phyloP scores from a whole-genome alignment of 2,113 vertebrate genomes.

The Grantiella picta region DNA sequence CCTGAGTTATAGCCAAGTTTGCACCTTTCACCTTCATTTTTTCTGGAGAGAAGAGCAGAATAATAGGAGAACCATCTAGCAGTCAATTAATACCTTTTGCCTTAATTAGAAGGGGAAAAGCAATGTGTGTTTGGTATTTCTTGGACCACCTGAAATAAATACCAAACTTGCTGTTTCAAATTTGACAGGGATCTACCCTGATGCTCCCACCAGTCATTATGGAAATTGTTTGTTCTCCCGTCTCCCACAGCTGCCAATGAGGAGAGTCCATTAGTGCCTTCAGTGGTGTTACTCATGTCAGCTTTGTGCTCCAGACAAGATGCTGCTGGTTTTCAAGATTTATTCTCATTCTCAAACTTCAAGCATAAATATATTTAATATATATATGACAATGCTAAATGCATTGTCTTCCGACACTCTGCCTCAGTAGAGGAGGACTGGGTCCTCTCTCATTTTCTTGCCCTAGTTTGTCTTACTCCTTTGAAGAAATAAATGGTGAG shows the following conservation, averaged over 20 bases:
- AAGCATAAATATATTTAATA: neutral
- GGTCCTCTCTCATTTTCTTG: neutral
- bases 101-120: neutral
- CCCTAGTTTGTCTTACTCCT: neutral
- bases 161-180: neutral
- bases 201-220: accelerated
- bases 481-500: neutral
- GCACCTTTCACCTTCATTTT: neutral
- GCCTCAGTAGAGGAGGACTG: neutral
- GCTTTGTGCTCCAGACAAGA: neutral
- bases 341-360: neutral
- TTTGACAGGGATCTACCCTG: neutral
- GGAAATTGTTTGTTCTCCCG: neutral
- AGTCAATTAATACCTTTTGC: neutral
- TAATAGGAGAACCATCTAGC: neutral
- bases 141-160: neutral
- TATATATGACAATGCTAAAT: neutral
- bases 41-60: neutral
- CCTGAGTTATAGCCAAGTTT: neutral
- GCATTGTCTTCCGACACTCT: neutral
- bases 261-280: neutral
- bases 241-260: neutral
- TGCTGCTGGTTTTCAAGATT: neutral
- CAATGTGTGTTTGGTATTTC: neutral
- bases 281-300: neutral